Base-by-base conservation (phyloP, 2,797 vertebrate species). In the Hippoglossus hippoglossus region DNA sequence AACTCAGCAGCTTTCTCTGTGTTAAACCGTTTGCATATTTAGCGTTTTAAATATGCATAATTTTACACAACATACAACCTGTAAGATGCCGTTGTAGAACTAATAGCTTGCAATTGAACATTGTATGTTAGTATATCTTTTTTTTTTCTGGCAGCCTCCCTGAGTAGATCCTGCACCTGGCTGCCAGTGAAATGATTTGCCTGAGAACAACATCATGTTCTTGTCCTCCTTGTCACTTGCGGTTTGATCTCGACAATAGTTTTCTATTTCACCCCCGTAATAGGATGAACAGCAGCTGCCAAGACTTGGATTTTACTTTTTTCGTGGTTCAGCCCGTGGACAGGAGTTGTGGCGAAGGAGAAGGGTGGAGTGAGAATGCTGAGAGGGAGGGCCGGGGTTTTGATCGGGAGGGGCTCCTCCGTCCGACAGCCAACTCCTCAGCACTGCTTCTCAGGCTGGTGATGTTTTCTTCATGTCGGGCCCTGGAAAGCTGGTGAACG, bases 1-100 rank as follows among this genome's bases (percentile, higher is more conserved):
- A 87, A 86, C 71, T 73, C 71, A 56, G 80, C 79, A 75, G 62
- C 58, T 77, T 77, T 85, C 80, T 79, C 57, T 67, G 47, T 67
- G 60, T 52, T 47, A 24, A 81, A 60, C 64, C 80, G 67, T 56
- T 71, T 74, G 13, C 44, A 72, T 75, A 57, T 65, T 39, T 39
- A 4, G 36, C 15, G 61, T 63, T 66, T 55, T 55, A 9, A 31
- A 22, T 19, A 31, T 31, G 44, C 73, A 68, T 22, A 13, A 10
- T 19, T 77, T 71, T 68, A 50, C 54, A 63, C 16, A 57, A 34
- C 49, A 60, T 60, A 34, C 53, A 63, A 75, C 25, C 26, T 78
- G 25, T 10, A 55, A 5, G 6, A n/a, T 19, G 71, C 22, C 18
- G 22, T 41, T 50, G 41, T 25, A 2, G n/a, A 21, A 31, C 46